Base-by-base conservation (phyloP, 1,140 invertebrate species). In the Megathymus violae region DNA sequence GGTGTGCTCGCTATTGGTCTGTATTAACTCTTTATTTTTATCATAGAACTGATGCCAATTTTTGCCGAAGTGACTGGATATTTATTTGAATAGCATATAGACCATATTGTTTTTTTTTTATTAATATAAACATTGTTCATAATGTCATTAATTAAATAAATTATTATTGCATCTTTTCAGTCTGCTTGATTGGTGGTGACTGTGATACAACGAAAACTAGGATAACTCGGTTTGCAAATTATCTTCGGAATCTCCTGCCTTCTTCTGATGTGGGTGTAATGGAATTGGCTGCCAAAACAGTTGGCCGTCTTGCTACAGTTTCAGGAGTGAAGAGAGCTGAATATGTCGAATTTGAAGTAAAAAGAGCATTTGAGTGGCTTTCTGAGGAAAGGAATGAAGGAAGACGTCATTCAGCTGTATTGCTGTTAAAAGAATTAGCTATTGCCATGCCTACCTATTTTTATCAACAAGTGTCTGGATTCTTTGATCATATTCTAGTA, bases 401-500 rank as follows among this genome's bases (percentile, higher is more conserved):
- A 0, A 96, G 97, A 81, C 93, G 97, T 61, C 97, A 98, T 85
- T 97, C 97, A 5, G 97, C 97, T 0, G 98, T 99, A 1, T 92
- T 99, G 15, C 94, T 99, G 7, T 86, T 99, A 4, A 95, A 97
- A 78, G 99, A 99, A 91, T 89, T 99, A 10, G 99, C 99, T 7
- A 95, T 98, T 11, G 97, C 97, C 9, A 97, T 98, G 91, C 98
- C 98, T 1, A 99, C 98, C 10, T 99, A 98, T 88, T 99, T 99
- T 88, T 99, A 99, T 84, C 98, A 99, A 91, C 97, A 99, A 93
- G 97, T 99, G 0, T 97, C 97, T 11, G 95, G 95, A 44, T 99
- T 99, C 88, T 99, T 99, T 88, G 98, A 99, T 63, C 93, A 97
- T 31, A 99, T 99, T 62, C 98, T 99, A 73, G 96, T 96, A 76